Evolutionary conservation across 2,888 invertebrate genomes (phyloP).

Genomic region (Hemistola chrysoprasaria): DNA sequence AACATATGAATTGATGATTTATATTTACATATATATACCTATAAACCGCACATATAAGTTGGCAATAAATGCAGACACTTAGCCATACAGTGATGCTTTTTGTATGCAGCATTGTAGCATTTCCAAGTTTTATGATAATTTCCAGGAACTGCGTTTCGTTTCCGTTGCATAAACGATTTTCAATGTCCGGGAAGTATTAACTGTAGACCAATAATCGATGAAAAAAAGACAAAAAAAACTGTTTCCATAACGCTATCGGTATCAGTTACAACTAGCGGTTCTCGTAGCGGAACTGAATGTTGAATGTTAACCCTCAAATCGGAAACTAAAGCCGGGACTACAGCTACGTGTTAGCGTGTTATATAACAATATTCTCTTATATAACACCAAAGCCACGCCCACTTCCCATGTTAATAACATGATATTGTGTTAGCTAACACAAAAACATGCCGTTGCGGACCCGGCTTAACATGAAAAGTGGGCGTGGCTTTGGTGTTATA

Average conservation of each 20-base stretch:
- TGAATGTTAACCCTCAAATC: slow-evolving; percentile 2
- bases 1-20: too few relatives aligned
- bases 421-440: too few relatives aligned
- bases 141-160: slow-evolving; percentile 38
- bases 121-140: slow-evolving; percentile 10
- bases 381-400: too few relatives aligned
- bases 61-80: slow-evolving; percentile 9
- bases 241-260: slow-evolving; percentile 22
- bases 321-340: too few relatives aligned
- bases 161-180: slow-evolving; percentile 37
- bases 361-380: too few relatives aligned
- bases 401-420: too few relatives aligned
- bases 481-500: too few relatives aligned
- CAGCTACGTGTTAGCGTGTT: too few relatives aligned
- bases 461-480: too few relatives aligned
- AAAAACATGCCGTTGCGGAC: too few relatives aligned
- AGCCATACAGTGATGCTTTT: slow-evolving; percentile 10
- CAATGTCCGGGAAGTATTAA: slow-evolving; percentile 40
- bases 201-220: slow-evolving; percentile 7
- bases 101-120: slow-evolving; percentile 5
- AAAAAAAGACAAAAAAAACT: slow-evolving; percentile 30
- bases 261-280: slow-evolving; percentile 18
- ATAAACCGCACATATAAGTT: too few relatives aligned
- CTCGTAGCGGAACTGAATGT: slow-evolving; percentile 16
- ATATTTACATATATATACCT: too few relatives aligned